Percentiles rank a stretch among this genome's conserved stretches.
Conservation (phyloP, 2,113 vertebrate genomes). For the Macrotis lagotis region DNA sequence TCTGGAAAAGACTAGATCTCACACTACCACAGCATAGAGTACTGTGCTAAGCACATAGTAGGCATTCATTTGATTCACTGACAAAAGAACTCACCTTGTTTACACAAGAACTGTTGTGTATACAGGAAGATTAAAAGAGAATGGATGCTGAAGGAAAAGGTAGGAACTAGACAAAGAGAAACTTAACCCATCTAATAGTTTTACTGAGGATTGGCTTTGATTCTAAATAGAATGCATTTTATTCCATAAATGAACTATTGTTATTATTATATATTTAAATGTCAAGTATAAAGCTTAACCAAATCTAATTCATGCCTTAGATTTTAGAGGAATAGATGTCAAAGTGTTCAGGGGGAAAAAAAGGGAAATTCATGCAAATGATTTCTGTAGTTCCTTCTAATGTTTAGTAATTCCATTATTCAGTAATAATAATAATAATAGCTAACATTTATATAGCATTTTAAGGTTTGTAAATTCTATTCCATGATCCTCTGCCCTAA, state of each 20-base stretch:
- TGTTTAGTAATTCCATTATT: not conserved
- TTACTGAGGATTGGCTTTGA: not conserved
- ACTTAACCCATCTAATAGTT: not conserved
- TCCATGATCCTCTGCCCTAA: not conserved
- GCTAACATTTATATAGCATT: not conserved
- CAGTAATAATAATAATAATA: not conserved
- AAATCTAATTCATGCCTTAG: not conserved
- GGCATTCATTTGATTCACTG: not conserved
- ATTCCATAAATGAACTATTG: not conserved
- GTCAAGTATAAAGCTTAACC: not conserved
- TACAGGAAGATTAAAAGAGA: not conserved
- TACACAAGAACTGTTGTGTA: not conserved
- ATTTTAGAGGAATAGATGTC: not conserved
- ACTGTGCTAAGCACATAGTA: not conserved
- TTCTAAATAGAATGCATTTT: not conserved
- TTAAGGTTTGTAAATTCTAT: not conserved
- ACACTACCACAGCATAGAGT: not conserved
- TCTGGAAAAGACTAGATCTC: not conserved
- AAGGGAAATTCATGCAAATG: not conserved
- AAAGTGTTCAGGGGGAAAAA: not conserved
- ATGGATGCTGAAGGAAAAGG: not conserved
- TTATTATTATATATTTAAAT: not conserved
- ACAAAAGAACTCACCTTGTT: not conserved
- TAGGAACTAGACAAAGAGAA: not conserved
- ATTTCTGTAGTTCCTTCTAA: not conserved